Conservation (phyloP, 1,140 invertebrate species). For the Cecropterus lyciades region DNA sequence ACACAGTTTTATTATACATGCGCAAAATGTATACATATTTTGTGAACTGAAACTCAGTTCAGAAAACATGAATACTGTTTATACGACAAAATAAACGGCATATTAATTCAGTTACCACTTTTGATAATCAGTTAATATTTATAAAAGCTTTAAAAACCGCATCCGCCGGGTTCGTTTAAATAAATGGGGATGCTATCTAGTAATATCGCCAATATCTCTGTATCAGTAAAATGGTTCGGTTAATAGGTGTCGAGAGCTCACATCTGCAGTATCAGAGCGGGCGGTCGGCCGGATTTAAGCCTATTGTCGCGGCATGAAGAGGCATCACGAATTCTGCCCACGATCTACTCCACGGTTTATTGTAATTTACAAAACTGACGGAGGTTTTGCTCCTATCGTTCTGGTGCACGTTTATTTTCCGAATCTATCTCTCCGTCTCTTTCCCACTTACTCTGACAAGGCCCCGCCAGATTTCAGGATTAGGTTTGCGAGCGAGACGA, state of each 20-base stretch:
- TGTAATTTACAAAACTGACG: slow-evolving; percentile 80
- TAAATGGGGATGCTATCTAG: slow-evolving; percentile 33
- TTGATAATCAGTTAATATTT: too few species aligned
- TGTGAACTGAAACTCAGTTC: too few species aligned
- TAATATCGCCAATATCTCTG: slow-evolving; percentile 47
- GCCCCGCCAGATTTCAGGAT: slow-evolving; percentile 43
- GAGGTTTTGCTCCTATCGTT: slow-evolving; percentile 67
- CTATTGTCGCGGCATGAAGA: slow-evolving; percentile 65
- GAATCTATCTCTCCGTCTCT: slow-evolving; percentile 39
- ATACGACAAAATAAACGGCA: too few species aligned
- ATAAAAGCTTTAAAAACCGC: slow-evolving; percentile 1
- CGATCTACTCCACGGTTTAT: slow-evolving; percentile 74
- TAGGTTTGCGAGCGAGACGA: slow-evolving; percentile 40
- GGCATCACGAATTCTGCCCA: slow-evolving; percentile 72
- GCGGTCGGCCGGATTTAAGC: slow-evolving; percentile 56
- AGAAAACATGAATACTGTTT: too few species aligned
- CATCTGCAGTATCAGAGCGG: slow-evolving; percentile 55
- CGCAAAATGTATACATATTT: too few species aligned
- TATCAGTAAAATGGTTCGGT: slow-evolving; percentile 57
- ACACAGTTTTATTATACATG: too few species aligned
- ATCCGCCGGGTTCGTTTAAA: slow-evolving; percentile 23
- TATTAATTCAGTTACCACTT: too few species aligned
- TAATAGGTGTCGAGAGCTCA: slow-evolving; percentile 61
- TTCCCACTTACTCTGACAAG: slow-evolving; percentile 34
- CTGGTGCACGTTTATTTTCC: slow-evolving; percentile 60